Evolutionary conservation across 2,888 invertebrate genomes (phyloP), one percentile per base, ranked within the genome.

Genomic region (Trypoxylon attenuatum): DNA sequence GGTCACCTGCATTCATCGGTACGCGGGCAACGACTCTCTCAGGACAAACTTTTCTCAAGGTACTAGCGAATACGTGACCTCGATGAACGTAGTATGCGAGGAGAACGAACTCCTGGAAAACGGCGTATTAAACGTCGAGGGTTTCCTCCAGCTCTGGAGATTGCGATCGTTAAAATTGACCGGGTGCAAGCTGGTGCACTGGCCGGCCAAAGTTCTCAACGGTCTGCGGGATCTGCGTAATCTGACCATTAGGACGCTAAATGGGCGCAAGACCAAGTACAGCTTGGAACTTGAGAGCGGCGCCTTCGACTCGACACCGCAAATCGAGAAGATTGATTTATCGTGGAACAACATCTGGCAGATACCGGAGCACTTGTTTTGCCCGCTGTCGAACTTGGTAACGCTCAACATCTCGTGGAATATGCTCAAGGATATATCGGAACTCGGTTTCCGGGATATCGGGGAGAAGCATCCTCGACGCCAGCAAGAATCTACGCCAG

Each of bases 311-410:
- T 91, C 92, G 62, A 92, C 94, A 60, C 90, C 92, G 67, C 94
- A 95, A 85, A 89, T 96, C 78, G 96, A 96, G 87, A 90, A 93
- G 77, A 89, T 96, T 70, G 96, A 96, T 85, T 89, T 96, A 72
- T 95, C 95, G 83, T 92, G 92, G 82, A 96, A 96, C 87, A 96
- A 96, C 87, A 94, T 96, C 84, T 95, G 95, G 94, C 94, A 94
- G 54, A 91, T 96, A 85, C 95, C 96, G 19, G 94, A 94, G 81
- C 93, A 93, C 82, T 90, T 95, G 69, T 96, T 96, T 88, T 96
- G 96, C 83, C 92, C 94, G 2, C 87, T 96, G 76, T 92, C 92
- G 33, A 95, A 94, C 82, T 89, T 96, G 78, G 92, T 94, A 64
- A 90, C 91, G 70, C 88, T 97, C 74, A 97, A 97, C 86, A 92